A percentile compares a stretch with the other conserved stretches of the same genome.
phyloP scores from a whole-genome alignment of 2,888 invertebrate genomes.

The Drosophila meridiana region DNA sequence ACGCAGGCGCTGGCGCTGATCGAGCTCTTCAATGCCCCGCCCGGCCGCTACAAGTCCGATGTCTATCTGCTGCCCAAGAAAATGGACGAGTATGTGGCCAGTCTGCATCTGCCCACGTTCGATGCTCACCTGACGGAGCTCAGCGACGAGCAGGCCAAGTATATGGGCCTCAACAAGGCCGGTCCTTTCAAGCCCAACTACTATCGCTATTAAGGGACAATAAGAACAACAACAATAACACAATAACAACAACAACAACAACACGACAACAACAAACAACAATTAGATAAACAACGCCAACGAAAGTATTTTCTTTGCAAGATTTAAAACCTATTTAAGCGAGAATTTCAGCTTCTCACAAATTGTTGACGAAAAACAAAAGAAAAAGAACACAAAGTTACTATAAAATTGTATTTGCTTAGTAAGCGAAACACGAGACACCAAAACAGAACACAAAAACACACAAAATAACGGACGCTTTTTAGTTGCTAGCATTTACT shows the following conservation, averaged over 20 bases:
- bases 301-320: conserved; percentile 81
- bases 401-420: conserved; percentile 52
- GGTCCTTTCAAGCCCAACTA: conserved; percentile 99
- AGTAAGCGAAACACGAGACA: conserved; percentile 43
- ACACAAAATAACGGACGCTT: conserved; percentile 52
- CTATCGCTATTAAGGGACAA: conserved; percentile 90
- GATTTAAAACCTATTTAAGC: conserved; percentile 69
- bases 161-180: conserved; percentile 98
- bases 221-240: conserved; percentile 65
- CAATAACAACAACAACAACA: conserved; percentile 59
- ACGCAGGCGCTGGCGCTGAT: conserved; percentile 98
- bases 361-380: conserved; percentile 39
- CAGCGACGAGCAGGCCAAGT: conserved; percentile 98
- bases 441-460: conserved; percentile 30
- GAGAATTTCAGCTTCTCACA: conserved; percentile 40
- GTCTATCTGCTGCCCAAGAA: conserved; percentile 99
- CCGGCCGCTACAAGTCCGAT: conserved; percentile 97
- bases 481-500: conserved; percentile 64
- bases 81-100: conserved; percentile 99
- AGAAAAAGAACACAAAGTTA: conserved; percentile 54
- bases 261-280: conserved; percentile 34
- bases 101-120: conserved; percentile 97
- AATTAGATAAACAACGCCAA: conserved; percentile 73
- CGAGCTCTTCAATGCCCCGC: conserved; percentile 98
- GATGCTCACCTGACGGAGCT: conserved; percentile 99